Conservation (phyloP, 2,888 invertebrate species). For the Parnassius mnemosyne region DNA sequence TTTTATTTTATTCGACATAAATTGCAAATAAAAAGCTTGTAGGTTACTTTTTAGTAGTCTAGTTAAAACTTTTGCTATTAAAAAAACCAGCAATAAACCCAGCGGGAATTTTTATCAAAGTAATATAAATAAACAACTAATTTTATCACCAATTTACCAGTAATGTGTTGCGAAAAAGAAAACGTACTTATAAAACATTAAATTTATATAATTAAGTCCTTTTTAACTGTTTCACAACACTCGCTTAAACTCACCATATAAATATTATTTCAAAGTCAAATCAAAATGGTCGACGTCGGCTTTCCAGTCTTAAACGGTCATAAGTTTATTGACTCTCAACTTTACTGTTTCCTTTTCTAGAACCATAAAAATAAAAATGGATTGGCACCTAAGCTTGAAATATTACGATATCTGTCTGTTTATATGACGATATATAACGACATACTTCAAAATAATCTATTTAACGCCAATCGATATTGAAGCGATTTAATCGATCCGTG, state of each 20-base stretch:
- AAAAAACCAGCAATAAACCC: too few species aligned
- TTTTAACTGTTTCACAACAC: too few species aligned
- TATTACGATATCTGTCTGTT: slow-evolving; percentile 19
- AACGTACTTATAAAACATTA: too few species aligned
- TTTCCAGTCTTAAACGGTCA: background rate
- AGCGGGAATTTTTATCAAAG: too few species aligned
- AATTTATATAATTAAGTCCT: too few species aligned
- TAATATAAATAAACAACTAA: too few species aligned
- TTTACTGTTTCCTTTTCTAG: slow-evolving; percentile 16
- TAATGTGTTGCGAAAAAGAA: too few species aligned
- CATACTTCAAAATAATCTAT: slow-evolving; percentile 39
- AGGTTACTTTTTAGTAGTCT: too few species aligned
- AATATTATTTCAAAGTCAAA: slow-evolving; percentile 1
- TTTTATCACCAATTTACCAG: too few species aligned
- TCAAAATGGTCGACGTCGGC: slow-evolving; percentile 20
- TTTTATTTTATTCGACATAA: too few species aligned
- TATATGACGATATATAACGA: slow-evolving; percentile 9
- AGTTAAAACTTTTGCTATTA: too few species aligned
- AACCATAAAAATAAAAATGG: slow-evolving; percentile 21
- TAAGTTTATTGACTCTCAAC: slow-evolving; percentile 9
- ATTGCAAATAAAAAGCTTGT: too few species aligned
- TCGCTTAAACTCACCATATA: background rate
- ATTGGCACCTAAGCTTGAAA: slow-evolving; percentile 16
- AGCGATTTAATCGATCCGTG: slow-evolving; percentile 34
- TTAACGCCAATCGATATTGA: slow-evolving; percentile 37